phyloP scores from a whole-genome alignment of 1,140 invertebrate genomes.

The Andricus grossulariae region DNA sequence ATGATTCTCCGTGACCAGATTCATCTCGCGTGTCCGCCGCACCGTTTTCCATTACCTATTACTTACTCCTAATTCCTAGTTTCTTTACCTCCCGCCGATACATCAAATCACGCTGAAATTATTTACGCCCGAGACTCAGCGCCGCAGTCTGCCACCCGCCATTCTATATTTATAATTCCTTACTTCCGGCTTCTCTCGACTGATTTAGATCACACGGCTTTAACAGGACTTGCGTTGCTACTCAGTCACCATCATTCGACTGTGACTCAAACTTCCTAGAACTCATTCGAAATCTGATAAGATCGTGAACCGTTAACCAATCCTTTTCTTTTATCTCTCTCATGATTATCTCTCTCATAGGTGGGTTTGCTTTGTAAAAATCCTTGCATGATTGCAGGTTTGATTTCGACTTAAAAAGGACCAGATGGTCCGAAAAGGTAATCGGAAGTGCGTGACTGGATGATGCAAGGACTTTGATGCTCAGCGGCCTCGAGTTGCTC shows the following conservation, averaged over 20 bases:
- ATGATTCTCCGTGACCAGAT: slow-evolving; percentile 71
- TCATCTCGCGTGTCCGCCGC: slow-evolving; percentile 60
- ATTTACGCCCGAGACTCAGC: slow-evolving; percentile 38
- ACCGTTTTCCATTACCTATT: slow-evolving; percentile 50
- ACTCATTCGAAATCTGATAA: slow-evolving; percentile 15
- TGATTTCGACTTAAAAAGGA: too few species aligned
- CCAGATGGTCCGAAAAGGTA: slow-evolving; percentile 3
- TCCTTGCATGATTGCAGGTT: too few species aligned
- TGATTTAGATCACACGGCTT: slow-evolving; percentile 53
- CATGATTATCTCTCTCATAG: not conserved
- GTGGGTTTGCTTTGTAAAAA: too few species aligned
- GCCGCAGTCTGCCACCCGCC: slow-evolving; percentile 40
- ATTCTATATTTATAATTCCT: slow-evolving; percentile 59
- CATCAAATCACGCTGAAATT: slow-evolving; percentile 36
- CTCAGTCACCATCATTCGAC: slow-evolving; percentile 8
- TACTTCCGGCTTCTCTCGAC: slow-evolving; percentile 52
- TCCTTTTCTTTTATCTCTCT: not conserved
- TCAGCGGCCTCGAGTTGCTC: not conserved
- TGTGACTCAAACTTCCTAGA: not conserved
- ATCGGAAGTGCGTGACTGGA: slow-evolving; percentile 36
- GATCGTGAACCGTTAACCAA: slow-evolving; percentile 9
- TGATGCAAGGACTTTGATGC: slow-evolving; percentile 3
- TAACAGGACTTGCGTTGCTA: slow-evolving; percentile 42
- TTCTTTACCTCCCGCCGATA: slow-evolving; percentile 44
- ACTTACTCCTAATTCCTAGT: slow-evolving; percentile 59